Evolutionary conservation across 2,888 invertebrate species (phyloP), one percentile per base, ranked within the genome.

Genomic region (Cephalotes varians): DNA sequence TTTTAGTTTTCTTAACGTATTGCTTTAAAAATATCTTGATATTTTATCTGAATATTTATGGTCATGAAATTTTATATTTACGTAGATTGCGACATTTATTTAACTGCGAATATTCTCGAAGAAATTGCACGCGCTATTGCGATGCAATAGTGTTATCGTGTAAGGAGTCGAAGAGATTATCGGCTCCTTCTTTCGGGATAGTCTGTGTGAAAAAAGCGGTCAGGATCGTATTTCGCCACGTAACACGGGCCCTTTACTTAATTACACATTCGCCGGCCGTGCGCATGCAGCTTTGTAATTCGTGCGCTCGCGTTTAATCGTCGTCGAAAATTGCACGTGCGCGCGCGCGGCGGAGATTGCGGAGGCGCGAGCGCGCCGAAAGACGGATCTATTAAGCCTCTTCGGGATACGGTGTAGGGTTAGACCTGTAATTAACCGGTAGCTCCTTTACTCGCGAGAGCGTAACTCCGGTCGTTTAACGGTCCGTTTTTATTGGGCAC

Each of bases 401-500:
- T 84, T 82, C 86, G 86, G 90, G 89, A 85, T 85, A 86, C 85
- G 87, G 88, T 87, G 88, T 86, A 86, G 88, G 92, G 90, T 92
- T 90, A 92, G 92, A 92, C 94, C 94, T 94, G 94, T 94, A 94
- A 94, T 94, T 94, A 94, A 94, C 94, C 94, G 93, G 94, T 94
- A 94, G 94, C 94, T 92, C 91, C 91, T 93, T 93, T 92, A 94
- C 93, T 94, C 92, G 92, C 92, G 93, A 85, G 88, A 91, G 87
- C 86, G 88, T 87, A 88, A 88, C 85, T 85, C 87, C 82, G 87
- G 79, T 88, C 88, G 91, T 91, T 91, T 91, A 93, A 92, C 91
- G 89, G 91, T 88, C 90, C 87, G 90, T 90, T 93, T 94, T 94
- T 93, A 94, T 94, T 93, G 93, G 92, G 88, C 91, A 93, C 91